Conservation (phyloP, 2,888 invertebrate genomes). For the Rotaria socialis region DNA sequence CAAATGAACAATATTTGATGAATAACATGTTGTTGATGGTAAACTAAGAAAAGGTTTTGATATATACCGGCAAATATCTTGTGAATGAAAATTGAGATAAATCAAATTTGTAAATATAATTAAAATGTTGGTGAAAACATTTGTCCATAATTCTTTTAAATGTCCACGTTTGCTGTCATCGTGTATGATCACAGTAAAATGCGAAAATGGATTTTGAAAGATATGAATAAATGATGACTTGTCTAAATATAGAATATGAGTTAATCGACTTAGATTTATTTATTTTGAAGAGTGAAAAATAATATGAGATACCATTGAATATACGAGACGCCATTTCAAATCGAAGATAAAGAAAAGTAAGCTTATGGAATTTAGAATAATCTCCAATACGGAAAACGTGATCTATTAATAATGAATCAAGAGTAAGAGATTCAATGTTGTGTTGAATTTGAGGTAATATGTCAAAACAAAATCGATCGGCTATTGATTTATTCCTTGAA, state of each 20-base stretch:
- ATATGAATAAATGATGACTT: not conserved
- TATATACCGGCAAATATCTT: not conserved
- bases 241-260: too few species aligned
- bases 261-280: too few species aligned
- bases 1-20: not conserved
- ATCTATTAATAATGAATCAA: not conserved
- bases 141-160: not conserved
- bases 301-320: too few species aligned
- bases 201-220: not conserved
- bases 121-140: not conserved
- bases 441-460: too few species aligned
- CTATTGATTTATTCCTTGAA: too few species aligned
- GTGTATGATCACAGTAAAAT: not conserved
- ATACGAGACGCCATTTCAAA: too few species aligned
- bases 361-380: not conserved
- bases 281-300: too few species aligned
- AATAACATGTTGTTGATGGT: not conserved
- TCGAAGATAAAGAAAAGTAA: not conserved
- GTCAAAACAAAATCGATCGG: too few species aligned
- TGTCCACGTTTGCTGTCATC: not conserved
- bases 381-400: not conserved
- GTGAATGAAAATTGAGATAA: not conserved
- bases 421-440: not conserved
- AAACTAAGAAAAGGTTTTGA: not conserved
- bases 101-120: not conserved